These are phyloP conservation scores for Drosophila austrosaltans DNA, from an alignment of 2,888 invertebrate genomes.

Conservation along the genomic window DNA sequence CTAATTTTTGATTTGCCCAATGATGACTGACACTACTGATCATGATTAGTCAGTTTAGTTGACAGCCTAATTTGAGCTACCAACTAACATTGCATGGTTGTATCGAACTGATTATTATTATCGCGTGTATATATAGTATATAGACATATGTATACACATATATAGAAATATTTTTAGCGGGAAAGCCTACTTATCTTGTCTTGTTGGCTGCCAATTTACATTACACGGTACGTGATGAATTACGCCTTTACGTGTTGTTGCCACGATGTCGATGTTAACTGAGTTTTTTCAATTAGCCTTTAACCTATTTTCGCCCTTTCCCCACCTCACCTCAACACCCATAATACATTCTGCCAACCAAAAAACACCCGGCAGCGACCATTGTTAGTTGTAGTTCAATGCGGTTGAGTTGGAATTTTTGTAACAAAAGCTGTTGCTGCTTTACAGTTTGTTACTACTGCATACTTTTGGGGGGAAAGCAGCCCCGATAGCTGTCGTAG, in stretches of 20 bases:
- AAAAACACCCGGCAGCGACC: constrained; percentile 37
- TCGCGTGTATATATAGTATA: too few species aligned
- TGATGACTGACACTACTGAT: too few species aligned
- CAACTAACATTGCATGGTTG: too few species aligned
- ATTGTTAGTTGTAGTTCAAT: constrained; percentile 44
- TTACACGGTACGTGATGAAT: constrained; percentile 50
- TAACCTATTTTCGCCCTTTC: constrained; percentile 7
- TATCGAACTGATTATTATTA: too few species aligned
- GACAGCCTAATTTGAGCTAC: too few species aligned
- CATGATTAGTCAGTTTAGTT: too few species aligned
- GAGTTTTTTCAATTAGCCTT: constrained; percentile 70
- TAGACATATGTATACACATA: not conserved
- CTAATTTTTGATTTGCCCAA: too few species aligned
- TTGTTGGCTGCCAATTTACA: constrained; percentile 49
- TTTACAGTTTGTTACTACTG: constrained; percentile 1
- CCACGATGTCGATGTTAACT: constrained; percentile 16
- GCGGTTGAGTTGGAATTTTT: constrained; percentile 29
- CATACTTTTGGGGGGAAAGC: constrained; percentile 21
- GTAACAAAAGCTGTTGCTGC: constrained; percentile 48
- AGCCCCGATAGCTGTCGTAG: too few species aligned
- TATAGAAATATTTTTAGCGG: too few species aligned
- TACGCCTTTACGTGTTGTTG: constrained; percentile 36
- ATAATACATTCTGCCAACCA: not conserved
- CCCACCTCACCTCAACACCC: not conserved
- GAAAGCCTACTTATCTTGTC: constrained; percentile 17